Evolutionary conservation across 2,113 vertebrate genomes (phyloP), one percentile per base, ranked within the genome.

Genomic region (Ia io): DNA sequence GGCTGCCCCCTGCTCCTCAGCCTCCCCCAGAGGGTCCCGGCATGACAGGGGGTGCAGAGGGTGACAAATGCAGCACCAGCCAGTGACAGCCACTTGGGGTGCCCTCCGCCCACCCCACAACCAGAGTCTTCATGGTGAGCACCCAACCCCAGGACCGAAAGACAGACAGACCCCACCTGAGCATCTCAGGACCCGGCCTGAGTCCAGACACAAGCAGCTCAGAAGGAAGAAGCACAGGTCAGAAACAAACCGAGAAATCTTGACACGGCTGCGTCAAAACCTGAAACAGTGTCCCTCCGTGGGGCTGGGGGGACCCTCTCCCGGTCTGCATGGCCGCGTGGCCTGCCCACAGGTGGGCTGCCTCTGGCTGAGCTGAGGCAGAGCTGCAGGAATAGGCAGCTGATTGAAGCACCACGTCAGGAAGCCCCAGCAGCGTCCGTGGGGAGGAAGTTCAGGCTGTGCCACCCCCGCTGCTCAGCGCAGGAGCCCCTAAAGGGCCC

Each of bases 291-390:
- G 53, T 56, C 53, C 53, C 53, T 22, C 53, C 22, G 53, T 22
- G 53, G 20, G 53, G 6, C 53, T 22, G 53, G 53, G 51, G 5
- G 53, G 18, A 18, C 51, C 18, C 53, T 76, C 59, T 65, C 56
- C 4, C 3, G 0, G 9, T 49, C 37, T 73, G 78, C 80, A 84
- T 16, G 61, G 83, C 71, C 35, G 3, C 35, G 70, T 12, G 51
- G 47, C 70, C 80, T 65, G 63, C 42, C 51, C 83, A 20, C 77
- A 71, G 86, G 84, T 56, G 87, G 84, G 16, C 65, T 92, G 67
- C 6, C 44, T 78, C 44, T 56, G 65, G 56, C n/a, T 17, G 51
- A 40, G 47, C 22, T 9, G 40, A 42, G 61, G 77, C 63, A 69
- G 47, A 87, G 47, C 74, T 47, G 9, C 59, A 40, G 40, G 70